phyloP scores from a whole-genome alignment of 2,797 vertebrate genomes.

The Siniperca obscura region DNA sequence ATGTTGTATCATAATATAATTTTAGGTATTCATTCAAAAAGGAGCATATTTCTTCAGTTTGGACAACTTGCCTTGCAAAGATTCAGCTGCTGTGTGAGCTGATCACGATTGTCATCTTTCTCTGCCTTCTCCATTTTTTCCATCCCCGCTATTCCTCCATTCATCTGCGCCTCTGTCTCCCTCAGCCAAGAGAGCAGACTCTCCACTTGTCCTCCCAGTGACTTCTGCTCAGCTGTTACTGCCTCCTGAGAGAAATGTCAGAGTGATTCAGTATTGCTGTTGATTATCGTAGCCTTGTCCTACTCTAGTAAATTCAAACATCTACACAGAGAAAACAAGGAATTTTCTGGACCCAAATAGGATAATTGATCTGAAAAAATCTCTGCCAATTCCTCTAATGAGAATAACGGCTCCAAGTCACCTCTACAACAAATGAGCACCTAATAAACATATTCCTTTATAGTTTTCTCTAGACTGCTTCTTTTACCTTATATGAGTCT shows the following conservation, averaged over 20 bases:
- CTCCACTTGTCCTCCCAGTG: conserved; percentile 78
- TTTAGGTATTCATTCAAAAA: not conserved
- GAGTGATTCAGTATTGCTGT: not conserved
- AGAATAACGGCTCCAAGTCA: not conserved
- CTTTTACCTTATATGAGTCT: conserved; percentile 87
- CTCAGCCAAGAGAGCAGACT: conserved; percentile 79
- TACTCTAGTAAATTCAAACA: not conserved
- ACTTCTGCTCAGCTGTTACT: conserved; percentile 82
- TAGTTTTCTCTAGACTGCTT: not conserved
- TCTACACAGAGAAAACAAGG: not conserved
- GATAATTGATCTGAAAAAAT: not conserved
- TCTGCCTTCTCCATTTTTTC: conserved; percentile 58
- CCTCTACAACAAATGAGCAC: not conserved
- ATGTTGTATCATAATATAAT: not conserved
- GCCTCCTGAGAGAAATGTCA: conserved; percentile 74
- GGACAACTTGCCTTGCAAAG: conserved; percentile 83
- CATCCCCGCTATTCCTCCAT: conserved; percentile 63
- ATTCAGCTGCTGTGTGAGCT: conserved; percentile 81
- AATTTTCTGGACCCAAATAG: not conserved
- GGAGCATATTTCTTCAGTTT: not conserved
- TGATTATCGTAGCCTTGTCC: rapidly evolving
- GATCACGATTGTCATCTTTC: conserved; percentile 47
- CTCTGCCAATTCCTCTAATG: not conserved
- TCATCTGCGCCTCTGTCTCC: conserved; percentile 75
- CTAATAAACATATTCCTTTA: not conserved